A percentile compares a stretch with the other conserved stretches of the same genome.
These are phyloP conservation scores for Distichodus sexfasciatus DNA, from an alignment of 2,797 vertebrate species.

Conservation along the genomic window DNA sequence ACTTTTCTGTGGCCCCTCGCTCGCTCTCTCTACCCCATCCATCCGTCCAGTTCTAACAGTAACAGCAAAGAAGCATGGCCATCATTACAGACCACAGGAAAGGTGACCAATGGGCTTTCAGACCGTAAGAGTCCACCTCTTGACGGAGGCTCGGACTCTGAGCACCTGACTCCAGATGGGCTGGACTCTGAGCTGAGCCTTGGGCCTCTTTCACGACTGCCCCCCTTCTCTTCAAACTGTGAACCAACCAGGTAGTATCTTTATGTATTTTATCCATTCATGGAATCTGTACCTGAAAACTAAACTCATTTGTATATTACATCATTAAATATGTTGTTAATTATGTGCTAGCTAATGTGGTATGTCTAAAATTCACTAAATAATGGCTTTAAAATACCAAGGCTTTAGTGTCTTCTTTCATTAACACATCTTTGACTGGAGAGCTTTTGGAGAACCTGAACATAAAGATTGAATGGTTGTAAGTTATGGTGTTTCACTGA, in stretches of 20 bases:
- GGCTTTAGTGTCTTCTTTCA: too few relatives aligned
- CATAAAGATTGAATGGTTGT: too few relatives aligned
- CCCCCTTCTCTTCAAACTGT: conserved; percentile 77
- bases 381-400: too few relatives aligned
- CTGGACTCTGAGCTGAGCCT: conserved; percentile 82
- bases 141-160: conserved; percentile 83
- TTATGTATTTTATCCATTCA: neutral
- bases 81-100: conserved; percentile 79
- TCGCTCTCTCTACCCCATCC: too few relatives aligned
- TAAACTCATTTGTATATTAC: neutral
- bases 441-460: too few relatives aligned
- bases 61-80: conserved; percentile 84
- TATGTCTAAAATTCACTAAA: too few relatives aligned
- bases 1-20: conserved; percentile 30
- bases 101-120: conserved; percentile 84
- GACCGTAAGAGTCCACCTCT: conserved; percentile 83
- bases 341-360: too few relatives aligned
- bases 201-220: conserved; percentile 78
- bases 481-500: too few relatives aligned
- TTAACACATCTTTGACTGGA: too few relatives aligned
- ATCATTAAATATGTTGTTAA: neutral
- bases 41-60: conserved; percentile 71
- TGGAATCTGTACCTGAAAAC: too few relatives aligned
- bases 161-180: conserved; percentile 85
- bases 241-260: conserved; percentile 72